These are phyloP conservation scores for Ellobium chinense DNA, from an alignment of 2,888 invertebrate genomes.

Conservation along the genomic window DNA sequence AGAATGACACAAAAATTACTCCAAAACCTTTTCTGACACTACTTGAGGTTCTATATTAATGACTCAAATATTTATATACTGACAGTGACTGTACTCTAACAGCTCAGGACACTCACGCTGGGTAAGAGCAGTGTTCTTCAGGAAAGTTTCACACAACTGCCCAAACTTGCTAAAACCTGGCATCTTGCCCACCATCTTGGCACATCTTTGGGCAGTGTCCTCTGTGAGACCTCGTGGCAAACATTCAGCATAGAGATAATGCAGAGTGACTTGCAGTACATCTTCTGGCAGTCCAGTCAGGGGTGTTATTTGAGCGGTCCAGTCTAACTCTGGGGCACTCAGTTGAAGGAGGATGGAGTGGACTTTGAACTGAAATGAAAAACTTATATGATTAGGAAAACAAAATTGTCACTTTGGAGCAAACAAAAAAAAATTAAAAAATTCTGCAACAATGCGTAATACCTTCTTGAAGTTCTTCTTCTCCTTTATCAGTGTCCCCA, in stretches of 20 bases:
- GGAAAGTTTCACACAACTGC: slow-evolving; percentile 83
- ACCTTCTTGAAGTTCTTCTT: too few relatives aligned
- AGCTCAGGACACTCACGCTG: slow-evolving; percentile 81
- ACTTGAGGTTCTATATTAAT: too few relatives aligned
- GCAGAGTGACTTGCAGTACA: slow-evolving; percentile 83
- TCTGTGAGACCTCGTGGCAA: slow-evolving; percentile 83
- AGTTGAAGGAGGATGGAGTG: slow-evolving; percentile 83
- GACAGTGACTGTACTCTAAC: too few relatives aligned
- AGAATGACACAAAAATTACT: too few relatives aligned
- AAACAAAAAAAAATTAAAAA: too few relatives aligned
- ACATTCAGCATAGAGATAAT: slow-evolving; percentile 85
- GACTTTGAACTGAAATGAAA: slow-evolving; percentile 72
- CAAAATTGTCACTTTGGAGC: too few relatives aligned
- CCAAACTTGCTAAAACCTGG: slow-evolving; percentile 82
- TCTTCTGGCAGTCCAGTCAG: slow-evolving; percentile 83
- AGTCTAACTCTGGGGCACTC: slow-evolving; percentile 82
- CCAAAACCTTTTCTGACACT: too few relatives aligned
- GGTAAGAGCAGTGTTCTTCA: slow-evolving; percentile 84
- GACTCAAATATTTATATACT: too few relatives aligned
- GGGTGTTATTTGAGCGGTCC: slow-evolving; percentile 77
- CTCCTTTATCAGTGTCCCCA: background rate
- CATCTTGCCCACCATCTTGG: slow-evolving; percentile 77
- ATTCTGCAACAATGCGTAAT: too few relatives aligned
- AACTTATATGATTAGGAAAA: too few relatives aligned
- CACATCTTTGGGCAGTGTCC: slow-evolving; percentile 82